A percentile compares a stretch with the other conserved stretches of the same genome.
Evolutionary conservation across 2,888 invertebrate species (phyloP).

Genomic region (Lycocerus yunnanus): DNA sequence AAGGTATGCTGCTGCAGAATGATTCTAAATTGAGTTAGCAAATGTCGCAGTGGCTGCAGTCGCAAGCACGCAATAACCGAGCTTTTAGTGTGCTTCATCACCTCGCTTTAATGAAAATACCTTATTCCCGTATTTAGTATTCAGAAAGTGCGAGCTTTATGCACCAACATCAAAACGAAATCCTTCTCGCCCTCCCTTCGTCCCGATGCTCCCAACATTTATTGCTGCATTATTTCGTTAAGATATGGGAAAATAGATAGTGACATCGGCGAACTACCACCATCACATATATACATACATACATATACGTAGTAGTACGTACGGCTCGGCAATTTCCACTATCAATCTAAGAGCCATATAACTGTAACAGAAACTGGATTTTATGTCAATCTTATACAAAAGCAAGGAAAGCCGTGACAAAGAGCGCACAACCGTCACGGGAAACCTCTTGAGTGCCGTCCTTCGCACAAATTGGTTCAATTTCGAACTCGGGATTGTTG

Average conservation of each 20-base stretch:
- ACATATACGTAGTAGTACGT: background rate
- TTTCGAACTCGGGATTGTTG: constrained; percentile 30
- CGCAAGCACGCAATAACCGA: constrained; percentile 49
- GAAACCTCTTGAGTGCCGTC: constrained; percentile 27
- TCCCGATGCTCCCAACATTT: constrained; percentile 8
- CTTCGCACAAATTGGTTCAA: constrained; percentile 33
- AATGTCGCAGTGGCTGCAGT: constrained; percentile 50
- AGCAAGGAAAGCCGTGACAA: constrained; percentile 18
- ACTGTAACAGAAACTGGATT: constrained; percentile 26
- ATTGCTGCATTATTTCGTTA: constrained; percentile 21
- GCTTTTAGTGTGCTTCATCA: constrained; percentile 49
- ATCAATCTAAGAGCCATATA: constrained; percentile 30
- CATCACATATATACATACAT: constrained; percentile 6
- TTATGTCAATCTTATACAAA: constrained; percentile 31
- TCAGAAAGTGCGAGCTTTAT: constrained; percentile 30
- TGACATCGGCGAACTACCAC: too few relatives aligned
- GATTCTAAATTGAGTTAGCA: constrained; percentile 54
- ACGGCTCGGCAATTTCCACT: constrained; percentile 27
- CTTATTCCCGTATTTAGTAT: constrained; percentile 42
- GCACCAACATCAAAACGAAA: constrained; percentile 5
- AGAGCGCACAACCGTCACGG: constrained; percentile 20
- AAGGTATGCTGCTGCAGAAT: constrained; percentile 42
- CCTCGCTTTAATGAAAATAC: constrained; percentile 55
- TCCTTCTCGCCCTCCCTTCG: background rate
- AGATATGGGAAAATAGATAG: constrained; percentile 27